Base-by-base conservation (phyloP, 1,140 invertebrate genomes). In the Holotrichia oblita region DNA sequence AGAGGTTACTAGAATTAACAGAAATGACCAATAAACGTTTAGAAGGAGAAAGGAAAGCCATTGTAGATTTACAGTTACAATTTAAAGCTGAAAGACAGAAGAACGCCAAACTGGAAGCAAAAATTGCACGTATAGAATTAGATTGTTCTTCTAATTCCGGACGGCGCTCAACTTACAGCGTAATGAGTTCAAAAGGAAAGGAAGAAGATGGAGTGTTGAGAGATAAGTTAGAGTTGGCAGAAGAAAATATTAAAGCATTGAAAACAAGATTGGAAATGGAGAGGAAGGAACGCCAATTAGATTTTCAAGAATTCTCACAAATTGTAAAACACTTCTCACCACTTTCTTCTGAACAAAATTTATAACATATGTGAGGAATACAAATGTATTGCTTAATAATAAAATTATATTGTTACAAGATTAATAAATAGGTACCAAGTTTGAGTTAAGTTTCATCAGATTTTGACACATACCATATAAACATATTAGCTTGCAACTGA, bases 1-100 rank as follows among this genome's bases (percentile, higher is more conserved):
- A 89, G 77, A 69, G 89, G 59, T 81, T 92, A 7, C 80, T 91
- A 79, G 87, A 91, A 48, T 81, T 91, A 3, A 86, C 88, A 9
- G 85, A 88, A n/a, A 83, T 86, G 0, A 82, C 89, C 0, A 89
- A 89, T 80, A 86, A 87, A 41, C 87, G 90, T 24, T 78, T 91
- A 22, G 87, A 90, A 20, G 82, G 88, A n/a, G 90, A 91, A 82
- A 85, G 89, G 80, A 81, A 82, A 34, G 77, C 80, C n/a, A 81
- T 83, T 61, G 24, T 73, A 7, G 82, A 83, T 77, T 81, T 79
- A 6, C 83, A 85, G 80, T 48, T 80, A 14, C 59, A 80, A 40
- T 82, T 81, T 22, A 59, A 78, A 77, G 40, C 40, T 24, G 86
- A 87, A 78, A 79, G 82, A 24, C 84, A 85, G 75, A 84, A 82